Base-by-base conservation (phyloP, 2,113 vertebrate genomes). In the Ictidomys tridecemlineatus region DNA sequence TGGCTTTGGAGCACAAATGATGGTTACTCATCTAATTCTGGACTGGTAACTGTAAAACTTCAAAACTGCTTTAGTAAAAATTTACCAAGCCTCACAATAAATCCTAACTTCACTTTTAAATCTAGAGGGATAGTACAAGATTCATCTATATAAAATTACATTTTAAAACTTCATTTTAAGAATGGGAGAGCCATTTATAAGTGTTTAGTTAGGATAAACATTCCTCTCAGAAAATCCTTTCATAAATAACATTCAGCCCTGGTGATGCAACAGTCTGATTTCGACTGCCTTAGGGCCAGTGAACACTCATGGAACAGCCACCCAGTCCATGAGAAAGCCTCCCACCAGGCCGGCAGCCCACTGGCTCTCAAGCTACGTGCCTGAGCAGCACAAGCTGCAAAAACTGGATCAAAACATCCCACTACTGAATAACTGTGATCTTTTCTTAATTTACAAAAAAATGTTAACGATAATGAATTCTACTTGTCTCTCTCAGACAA, bases 161-260 rank as follows among this genome's bases (percentile, higher is more conserved):
- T 82, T 85, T 56, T 70, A 79, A 85, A 92, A 63, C 39, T 63
- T 93, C 77, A 65, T 72, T 87, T 77, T 86, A 82, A 79, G 48
- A 76, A 94, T 39, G n/a, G 61, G 8, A 6, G 2, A 76, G 61
- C 18, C 5, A 90, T 69, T 93, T 70, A 85, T 34, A 76, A 82
- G 48, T 67, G 20, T 48, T 84, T 30, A 90, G 84, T 84, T 30
- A 90, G 84, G 61, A 72, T 24, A 70, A 74, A 91, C 17, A 92
- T 78, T 96, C 51, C 22, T 91, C 76, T 89, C 51, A 95, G 61
- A 61, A 92, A 95, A 85, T 80, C 85, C 12, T 53, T n/a, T 95
- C 80, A 79, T 56, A 95, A 94, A 80, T 63, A 76, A 85, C 32
- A 69, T 63, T 91, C 51, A 70, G 93, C 88, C 91, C 30, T 56